These are phyloP conservation scores for Lophura swinhoii DNA, from an alignment of 2,797 vertebrate species.

Conservation along the genomic window DNA sequence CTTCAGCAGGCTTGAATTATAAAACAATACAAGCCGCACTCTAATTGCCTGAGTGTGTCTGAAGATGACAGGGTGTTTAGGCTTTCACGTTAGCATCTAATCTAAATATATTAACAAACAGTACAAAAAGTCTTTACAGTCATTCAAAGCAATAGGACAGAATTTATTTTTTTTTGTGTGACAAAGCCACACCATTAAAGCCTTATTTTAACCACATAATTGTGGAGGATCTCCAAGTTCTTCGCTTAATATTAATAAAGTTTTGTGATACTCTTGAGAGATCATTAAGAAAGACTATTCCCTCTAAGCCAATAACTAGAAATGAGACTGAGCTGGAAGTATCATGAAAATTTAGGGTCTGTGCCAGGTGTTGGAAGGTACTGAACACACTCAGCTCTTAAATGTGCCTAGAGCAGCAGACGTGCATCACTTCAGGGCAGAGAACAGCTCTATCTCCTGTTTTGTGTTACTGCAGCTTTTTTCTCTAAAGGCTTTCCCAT, in stretches of 20 bases:
- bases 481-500: background rate
- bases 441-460: background rate
- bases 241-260: background rate
- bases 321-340: background rate
- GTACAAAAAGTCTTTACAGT: slow-evolving; percentile 9
- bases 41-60: slow-evolving; percentile 72
- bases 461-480: accelerated
- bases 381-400: background rate
- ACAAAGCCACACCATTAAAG: slow-evolving; percentile 19
- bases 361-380: background rate
- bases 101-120: slow-evolving; percentile 73
- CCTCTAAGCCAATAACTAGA: background rate
- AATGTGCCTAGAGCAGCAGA: background rate
- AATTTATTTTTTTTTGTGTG: slow-evolving; percentile 27
- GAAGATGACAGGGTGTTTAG: slow-evolving; percentile 68
- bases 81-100: slow-evolving; percentile 73
- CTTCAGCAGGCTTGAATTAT: slow-evolving; percentile 67
- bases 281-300: slow-evolving; percentile 17
- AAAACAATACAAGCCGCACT: slow-evolving; percentile 67
- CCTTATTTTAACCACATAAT: background rate
- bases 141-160: background rate
- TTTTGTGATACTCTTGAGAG: background rate
- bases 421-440: background rate
- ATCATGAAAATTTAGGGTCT: background rate
- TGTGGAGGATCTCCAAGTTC: background rate